Evolutionary conservation across 2,113 vertebrate genomes (phyloP).

Genomic region (Egretta garzetta): DNA sequence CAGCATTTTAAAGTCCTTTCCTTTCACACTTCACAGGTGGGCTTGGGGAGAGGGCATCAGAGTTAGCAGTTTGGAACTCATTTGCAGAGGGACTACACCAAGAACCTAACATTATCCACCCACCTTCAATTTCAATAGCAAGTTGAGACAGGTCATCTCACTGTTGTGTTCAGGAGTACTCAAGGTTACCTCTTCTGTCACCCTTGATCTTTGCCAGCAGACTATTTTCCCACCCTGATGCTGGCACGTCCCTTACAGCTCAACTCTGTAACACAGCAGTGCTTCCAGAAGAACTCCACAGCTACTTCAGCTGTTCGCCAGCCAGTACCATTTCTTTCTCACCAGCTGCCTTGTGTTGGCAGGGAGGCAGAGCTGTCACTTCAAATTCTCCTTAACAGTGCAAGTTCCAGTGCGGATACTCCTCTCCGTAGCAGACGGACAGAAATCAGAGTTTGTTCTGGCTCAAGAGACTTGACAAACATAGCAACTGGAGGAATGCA

Average conservation of each 20-base stretch:
- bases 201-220: background rate
- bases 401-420: background rate
- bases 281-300: background rate
- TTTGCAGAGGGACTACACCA: background rate
- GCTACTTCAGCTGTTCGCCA: constrained; percentile 45
- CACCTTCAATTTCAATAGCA: background rate
- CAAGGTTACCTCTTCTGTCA: background rate
- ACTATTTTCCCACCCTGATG: background rate
- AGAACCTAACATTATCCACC: background rate
- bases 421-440: background rate
- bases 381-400: background rate
- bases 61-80: background rate
- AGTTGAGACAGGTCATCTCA: background rate
- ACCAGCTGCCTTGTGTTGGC: constrained; percentile 7
- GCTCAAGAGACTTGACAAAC: background rate
- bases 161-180: background rate
- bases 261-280: background rate
- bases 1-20: background rate
- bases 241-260: background rate
- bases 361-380: background rate
- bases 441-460: background rate
- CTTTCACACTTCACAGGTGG: background rate
- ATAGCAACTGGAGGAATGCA: background rate
- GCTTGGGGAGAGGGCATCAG: background rate
- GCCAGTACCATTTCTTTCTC: background rate